These are phyloP conservation scores for Scaptomyza cyrtandrae DNA, from an alignment of 2,888 invertebrate species.

Conservation along the genomic window DNA sequence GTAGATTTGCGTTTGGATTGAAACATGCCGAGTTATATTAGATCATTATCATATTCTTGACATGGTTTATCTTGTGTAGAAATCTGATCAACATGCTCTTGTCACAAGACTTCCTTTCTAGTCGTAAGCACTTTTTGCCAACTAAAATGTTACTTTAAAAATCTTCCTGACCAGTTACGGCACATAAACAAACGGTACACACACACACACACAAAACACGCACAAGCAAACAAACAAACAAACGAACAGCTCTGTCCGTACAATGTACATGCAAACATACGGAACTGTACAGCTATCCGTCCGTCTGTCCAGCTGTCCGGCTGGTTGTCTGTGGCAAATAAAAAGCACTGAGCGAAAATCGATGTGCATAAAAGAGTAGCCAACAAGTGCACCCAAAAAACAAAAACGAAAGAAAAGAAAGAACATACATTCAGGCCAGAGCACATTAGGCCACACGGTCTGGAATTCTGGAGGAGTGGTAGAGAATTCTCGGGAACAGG, in stretches of 20 bases:
- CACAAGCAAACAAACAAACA: not conserved
- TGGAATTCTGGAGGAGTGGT: constrained; percentile 2
- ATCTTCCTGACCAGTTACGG: constrained; percentile 70
- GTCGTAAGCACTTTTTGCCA: constrained; percentile 18
- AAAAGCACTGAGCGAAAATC: constrained; percentile 81
- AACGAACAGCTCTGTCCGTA: not conserved
- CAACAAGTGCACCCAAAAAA: constrained; percentile 66
- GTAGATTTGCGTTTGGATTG: too few relatives aligned
- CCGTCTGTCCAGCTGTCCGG: constrained; percentile 16
- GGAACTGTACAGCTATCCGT: not conserved
- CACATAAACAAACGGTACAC: constrained; percentile 73
- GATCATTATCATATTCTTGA: not conserved
- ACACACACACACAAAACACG: constrained; percentile 3
- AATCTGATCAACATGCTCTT: too few relatives aligned
- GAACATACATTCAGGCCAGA: constrained; percentile 1
- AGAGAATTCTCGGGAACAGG: not conserved
- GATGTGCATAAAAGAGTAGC: constrained; percentile 78
- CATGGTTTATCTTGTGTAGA: too few relatives aligned
- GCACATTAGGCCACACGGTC: constrained; percentile 8
- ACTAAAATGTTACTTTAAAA: constrained; percentile 70
- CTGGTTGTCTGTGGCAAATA: constrained; percentile 62
- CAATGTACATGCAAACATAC: constrained; percentile 12
- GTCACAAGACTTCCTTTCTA: not conserved
- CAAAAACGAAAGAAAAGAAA: not conserved
- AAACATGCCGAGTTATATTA: too few relatives aligned